These are phyloP conservation scores for Bugula neritina DNA, from an alignment of 2,888 invertebrate species.

Conservation along the genomic window DNA sequence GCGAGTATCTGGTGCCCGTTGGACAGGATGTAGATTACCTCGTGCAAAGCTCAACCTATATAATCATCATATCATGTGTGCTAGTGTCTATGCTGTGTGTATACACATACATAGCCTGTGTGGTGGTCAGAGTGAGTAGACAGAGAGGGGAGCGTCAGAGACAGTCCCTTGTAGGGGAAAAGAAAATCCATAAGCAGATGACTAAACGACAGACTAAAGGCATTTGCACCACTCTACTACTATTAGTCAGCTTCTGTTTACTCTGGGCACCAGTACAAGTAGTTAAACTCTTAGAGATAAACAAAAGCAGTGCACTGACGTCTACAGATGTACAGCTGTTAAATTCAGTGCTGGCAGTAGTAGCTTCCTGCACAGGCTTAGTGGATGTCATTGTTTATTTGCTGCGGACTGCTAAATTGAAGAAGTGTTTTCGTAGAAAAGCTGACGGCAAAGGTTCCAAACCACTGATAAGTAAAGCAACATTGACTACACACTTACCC, in stretches of 20 bases:
- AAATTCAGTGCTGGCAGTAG: not conserved
- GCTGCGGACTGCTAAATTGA: not conserved
- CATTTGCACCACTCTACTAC: not conserved
- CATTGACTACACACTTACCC: not conserved
- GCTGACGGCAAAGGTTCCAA: not conserved
- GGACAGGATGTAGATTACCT: not conserved
- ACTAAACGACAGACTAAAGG: not conserved
- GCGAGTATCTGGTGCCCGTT: not conserved
- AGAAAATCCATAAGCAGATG: not conserved
- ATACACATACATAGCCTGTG: not conserved
- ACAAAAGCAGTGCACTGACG: not conserved
- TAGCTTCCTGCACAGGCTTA: not conserved
- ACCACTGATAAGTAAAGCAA: not conserved
- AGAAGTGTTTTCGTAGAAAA: not conserved
- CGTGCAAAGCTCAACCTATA: not conserved
- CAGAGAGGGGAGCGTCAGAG: not conserved
- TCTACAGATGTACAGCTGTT: not conserved
- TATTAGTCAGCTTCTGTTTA: not conserved
- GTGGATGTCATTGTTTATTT: conserved; percentile 13
- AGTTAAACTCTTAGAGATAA: not conserved
- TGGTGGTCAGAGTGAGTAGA: conserved; percentile 8
- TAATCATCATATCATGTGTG: not conserved
- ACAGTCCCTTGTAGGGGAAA: not conserved
- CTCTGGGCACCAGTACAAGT: not conserved
- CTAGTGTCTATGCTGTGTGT: not conserved